Percentiles rank a stretch among this genome's conserved stretches.
These are phyloP conservation scores for Camponotus fellah DNA, from an alignment of 2,888 invertebrate genomes.

Conservation along the genomic window DNA sequence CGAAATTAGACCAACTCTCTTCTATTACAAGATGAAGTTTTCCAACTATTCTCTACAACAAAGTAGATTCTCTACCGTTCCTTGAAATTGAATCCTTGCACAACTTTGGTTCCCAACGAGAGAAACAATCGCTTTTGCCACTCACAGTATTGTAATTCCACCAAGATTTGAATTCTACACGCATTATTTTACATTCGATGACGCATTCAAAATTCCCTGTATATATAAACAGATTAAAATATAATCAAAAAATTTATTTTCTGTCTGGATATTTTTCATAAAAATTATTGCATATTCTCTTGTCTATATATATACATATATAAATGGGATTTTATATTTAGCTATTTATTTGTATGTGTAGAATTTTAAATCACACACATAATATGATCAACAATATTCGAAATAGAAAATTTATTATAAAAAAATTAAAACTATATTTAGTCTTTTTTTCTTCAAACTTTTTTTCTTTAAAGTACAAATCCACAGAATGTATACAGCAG, in stretches of 20 bases:
- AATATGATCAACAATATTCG: conserved; percentile 6
- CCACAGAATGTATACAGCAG: not conserved
- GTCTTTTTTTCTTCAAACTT: not conserved
- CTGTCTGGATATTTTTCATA: conserved; percentile 11
- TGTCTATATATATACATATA: not conserved
- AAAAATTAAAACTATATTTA: not conserved
- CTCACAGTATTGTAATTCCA: conserved; percentile 57
- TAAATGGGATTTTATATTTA: not conserved
- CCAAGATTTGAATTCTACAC: conserved; percentile 45
- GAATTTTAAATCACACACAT: not conserved
- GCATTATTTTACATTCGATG: conserved; percentile 37
- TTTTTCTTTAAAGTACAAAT: not conserved
- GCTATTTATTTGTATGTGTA: not conserved
- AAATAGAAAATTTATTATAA: not conserved
- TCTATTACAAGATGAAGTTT: conserved; percentile 62
- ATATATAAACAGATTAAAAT: conserved; percentile 37
- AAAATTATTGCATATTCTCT: conserved; percentile 4
- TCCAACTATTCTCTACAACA: conserved; percentile 37
- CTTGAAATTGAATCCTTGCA: conserved; percentile 68
- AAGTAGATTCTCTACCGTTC: conserved; percentile 55
- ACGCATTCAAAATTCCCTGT: conserved; percentile 28
- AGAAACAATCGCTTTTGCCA: conserved; percentile 58
- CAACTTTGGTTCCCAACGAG: conserved; percentile 60
- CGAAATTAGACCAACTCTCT: conserved; percentile 76
- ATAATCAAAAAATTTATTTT: conserved; percentile 18